A percentile compares a stretch with the other conserved stretches of the same genome.
These are phyloP conservation scores for Dysidea cf. avara DNA, from an alignment of 37 sponge, comb jelly and placozoan genomes.

Conservation along the genomic window DNA sequence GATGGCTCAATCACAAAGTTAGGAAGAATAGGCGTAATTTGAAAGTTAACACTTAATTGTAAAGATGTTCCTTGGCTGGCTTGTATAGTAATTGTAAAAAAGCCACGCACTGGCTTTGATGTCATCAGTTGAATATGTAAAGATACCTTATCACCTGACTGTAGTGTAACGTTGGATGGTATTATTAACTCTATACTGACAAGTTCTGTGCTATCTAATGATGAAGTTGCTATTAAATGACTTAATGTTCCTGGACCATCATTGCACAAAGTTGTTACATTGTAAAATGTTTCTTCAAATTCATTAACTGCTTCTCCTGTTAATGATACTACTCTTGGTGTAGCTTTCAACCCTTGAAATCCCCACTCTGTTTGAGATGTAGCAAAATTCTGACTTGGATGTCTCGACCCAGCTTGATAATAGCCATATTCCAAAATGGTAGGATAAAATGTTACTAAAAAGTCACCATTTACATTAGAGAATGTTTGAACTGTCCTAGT, in stretches of 20 bases:
- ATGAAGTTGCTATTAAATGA: background rate
- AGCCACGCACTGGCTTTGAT: background rate
- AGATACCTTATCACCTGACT: conserved; percentile 6
- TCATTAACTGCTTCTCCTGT: background rate
- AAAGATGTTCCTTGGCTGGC: conserved; percentile 11
- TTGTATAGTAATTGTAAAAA: conserved; percentile 7
- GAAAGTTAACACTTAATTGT: background rate
- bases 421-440: conserved; percentile 31
- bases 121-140: conserved; percentile 8
- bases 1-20: conserved; percentile 20
- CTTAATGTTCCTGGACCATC: conserved; percentile 33
- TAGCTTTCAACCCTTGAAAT: conserved; percentile 24
- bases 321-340: conserved; percentile 2
- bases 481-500: conserved; percentile 12
- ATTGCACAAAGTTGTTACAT: conserved; percentile 23
- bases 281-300: conserved; percentile 29
- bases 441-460: conserved; percentile 23
- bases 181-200: background rate
- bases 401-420: conserved; percentile 19
- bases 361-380: background rate
- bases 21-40: conserved; percentile 26
- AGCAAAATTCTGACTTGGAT: background rate
- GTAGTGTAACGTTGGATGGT: background rate
- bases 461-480: conserved; percentile 8
- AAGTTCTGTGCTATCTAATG: background rate